Conservation (phyloP, 2,113 vertebrate species). For the Oophaga pumilio region DNA sequence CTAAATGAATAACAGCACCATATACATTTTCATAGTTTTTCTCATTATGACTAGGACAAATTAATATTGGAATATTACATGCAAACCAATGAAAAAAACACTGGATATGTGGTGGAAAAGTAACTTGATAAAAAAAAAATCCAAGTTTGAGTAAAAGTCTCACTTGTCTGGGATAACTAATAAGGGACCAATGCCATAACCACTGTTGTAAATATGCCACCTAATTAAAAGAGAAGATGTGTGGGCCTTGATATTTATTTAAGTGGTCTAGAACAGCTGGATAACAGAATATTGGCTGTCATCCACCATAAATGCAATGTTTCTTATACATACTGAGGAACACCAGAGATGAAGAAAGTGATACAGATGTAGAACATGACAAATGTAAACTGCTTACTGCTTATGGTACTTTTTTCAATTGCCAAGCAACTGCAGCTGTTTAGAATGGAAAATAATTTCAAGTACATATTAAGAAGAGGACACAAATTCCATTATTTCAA, state of each 20-base stretch:
- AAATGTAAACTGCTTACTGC: conserved; percentile 23
- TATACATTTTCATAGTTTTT: conserved; percentile 47
- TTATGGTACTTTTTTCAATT: conserved; percentile 6
- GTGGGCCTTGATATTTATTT: conserved; percentile 52
- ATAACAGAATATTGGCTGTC: conserved; percentile 51
- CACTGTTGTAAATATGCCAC: conserved; percentile 58
- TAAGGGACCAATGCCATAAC: conserved; percentile 55
- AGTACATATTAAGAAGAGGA: neutral
- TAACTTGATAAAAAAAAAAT: conserved; percentile 43
- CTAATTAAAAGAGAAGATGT: conserved; percentile 56
- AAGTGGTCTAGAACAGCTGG: conserved; percentile 57
- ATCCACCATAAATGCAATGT: conserved; percentile 43
- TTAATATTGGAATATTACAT: conserved; percentile 47
- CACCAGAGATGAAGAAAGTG: conserved; percentile 35
- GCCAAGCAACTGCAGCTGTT: conserved; percentile 17
- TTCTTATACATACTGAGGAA: conserved; percentile 48
- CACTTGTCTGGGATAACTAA: conserved; percentile 48
- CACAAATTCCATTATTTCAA: neutral
- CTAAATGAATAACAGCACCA: conserved; percentile 38
- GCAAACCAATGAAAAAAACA: conserved; percentile 23
- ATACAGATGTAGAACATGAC: conserved; percentile 23
- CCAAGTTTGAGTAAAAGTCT: conserved; percentile 40
- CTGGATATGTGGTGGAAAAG: conserved; percentile 37
- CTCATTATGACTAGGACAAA: conserved; percentile 39
- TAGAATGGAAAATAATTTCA: neutral